phyloP scores from a whole-genome alignment of 1,140 invertebrate genomes.

The Plutomurus gul region DNA sequence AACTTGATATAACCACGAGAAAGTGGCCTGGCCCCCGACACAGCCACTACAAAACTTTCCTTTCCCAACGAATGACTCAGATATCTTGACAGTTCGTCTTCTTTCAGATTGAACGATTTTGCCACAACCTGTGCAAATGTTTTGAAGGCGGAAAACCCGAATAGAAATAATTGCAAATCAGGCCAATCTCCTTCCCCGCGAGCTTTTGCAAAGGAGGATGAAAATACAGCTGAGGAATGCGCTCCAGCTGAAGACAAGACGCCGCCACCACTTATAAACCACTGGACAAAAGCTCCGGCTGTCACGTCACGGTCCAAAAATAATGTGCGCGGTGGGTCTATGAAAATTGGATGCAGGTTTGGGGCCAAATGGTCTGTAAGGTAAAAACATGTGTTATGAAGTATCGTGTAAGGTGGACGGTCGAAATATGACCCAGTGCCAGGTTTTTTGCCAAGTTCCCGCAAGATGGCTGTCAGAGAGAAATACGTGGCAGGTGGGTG shows the following conservation, averaged over 20 bases:
- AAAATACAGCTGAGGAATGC: slow-evolving; percentile 31
- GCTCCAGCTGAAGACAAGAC: slow-evolving; percentile 3
- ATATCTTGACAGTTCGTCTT: not conserved
- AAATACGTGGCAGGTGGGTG: not conserved
- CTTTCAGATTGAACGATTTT: not conserved
- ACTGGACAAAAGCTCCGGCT: slow-evolving; percentile 42
- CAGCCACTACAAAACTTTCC: not conserved
- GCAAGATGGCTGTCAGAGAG: too few relatives aligned
- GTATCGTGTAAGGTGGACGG: too few relatives aligned
- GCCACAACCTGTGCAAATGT: not conserved
- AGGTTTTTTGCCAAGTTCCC: too few relatives aligned
- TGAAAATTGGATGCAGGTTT: slow-evolving; percentile 31
- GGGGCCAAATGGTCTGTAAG: slow-evolving; percentile 57
- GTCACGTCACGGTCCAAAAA: not conserved
- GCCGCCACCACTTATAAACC: slow-evolving; percentile 50
- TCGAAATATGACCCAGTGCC: too few relatives aligned
- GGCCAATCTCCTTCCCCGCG: slow-evolving; percentile 40
- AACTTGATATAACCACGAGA: slow-evolving; percentile 73
- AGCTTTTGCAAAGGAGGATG: slow-evolving; percentile 15
- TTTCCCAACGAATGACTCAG: not conserved
- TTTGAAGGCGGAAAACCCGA: not conserved
- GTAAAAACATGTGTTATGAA: too few relatives aligned
- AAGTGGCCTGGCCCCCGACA: slow-evolving; percentile 63
- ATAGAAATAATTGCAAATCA: slow-evolving; percentile 27
- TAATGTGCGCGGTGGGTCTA: not conserved